Evolutionary conservation across 92 coral and sea anemone genomes (phyloP), one percentile per base, ranked within the genome.

Genomic region (Palythoa grandiflora): DNA sequence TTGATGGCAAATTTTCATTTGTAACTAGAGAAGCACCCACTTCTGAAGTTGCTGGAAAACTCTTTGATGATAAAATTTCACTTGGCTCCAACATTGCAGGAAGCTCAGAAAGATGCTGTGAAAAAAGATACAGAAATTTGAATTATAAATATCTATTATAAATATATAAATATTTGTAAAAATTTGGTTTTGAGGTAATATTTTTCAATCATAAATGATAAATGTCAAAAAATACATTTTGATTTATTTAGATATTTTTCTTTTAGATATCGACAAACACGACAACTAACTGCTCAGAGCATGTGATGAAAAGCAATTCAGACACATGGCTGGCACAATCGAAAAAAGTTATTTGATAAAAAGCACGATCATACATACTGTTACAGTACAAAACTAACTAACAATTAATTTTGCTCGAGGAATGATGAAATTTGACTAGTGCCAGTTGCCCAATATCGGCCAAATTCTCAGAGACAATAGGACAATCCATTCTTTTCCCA

Each of bases 391-490:
- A 40, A 73, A n/a, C n/a, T 73, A 40, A 39, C 78, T 70, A 70
- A 39, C 78, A n/a, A 15, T 39, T 37, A 73, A 73, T 55, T 73
- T 20, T 73, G 77, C 77, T 73, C 54, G 63, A 48, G 44, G 80
- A 51, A 51, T 50, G 65, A 13, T 76, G 39, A 76, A 76, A 52
- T 39, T 44, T 44, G 38, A 50, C 80, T 76, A 76, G 80, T 51
- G 39, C 80, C 80, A 77, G 66, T 52, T 40, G 35, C 78, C 35
- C 78, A 74, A 74, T 47, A 74, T 17, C 66, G 68, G 81, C 48
- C 68, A 77, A 52, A 77, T 12, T 77, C 20, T 77, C 81, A 77
- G 81, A 52, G 81, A 77, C 81, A 52, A 77, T 77, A 54, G 47
- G 53, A 77, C 81, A 77, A 51, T 77, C 68, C 48, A 53, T 77